These are phyloP conservation scores for Diphyllodes magnificus DNA, from an alignment of 2,113 vertebrate species.

Conservation along the genomic window DNA sequence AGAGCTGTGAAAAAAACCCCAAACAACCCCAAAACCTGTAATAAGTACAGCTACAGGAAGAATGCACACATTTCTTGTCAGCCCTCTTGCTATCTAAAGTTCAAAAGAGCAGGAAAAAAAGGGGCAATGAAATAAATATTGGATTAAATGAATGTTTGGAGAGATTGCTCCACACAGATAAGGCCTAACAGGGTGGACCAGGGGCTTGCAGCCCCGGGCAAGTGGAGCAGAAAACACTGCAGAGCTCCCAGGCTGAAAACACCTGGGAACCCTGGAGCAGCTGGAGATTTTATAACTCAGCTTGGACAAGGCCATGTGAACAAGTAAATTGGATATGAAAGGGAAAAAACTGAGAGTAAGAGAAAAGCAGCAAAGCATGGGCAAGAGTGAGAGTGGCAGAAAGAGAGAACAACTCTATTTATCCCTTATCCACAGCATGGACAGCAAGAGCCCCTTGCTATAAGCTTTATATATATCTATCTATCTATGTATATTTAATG, in stretches of 20 bases:
- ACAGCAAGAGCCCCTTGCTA: background rate
- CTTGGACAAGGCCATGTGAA: background rate
- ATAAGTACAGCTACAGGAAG: background rate
- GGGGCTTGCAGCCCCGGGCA: background rate
- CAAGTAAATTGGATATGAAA: background rate
- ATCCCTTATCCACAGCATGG: background rate
- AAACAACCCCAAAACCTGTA: background rate
- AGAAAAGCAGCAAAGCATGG: background rate
- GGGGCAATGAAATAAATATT: background rate
- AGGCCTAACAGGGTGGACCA: background rate
- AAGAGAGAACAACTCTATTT: background rate
- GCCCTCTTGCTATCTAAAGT: background rate
- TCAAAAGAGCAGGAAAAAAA: background rate
- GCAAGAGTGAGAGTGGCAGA: background rate
- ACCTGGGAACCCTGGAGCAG: background rate
- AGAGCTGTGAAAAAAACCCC: background rate
- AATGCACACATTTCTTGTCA: background rate
- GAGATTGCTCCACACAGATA: background rate
- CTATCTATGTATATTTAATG: background rate
- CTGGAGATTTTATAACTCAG: background rate
- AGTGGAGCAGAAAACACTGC: background rate
- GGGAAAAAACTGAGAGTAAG: background rate
- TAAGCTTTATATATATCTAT: fast-evolving
- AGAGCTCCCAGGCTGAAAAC: background rate
- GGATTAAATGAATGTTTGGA: background rate